A percentile compares a stretch with the other conserved stretches of the same genome.
phyloP scores from a whole-genome alignment of 2,888 invertebrate genomes.

The Chelonus formosanus region DNA sequence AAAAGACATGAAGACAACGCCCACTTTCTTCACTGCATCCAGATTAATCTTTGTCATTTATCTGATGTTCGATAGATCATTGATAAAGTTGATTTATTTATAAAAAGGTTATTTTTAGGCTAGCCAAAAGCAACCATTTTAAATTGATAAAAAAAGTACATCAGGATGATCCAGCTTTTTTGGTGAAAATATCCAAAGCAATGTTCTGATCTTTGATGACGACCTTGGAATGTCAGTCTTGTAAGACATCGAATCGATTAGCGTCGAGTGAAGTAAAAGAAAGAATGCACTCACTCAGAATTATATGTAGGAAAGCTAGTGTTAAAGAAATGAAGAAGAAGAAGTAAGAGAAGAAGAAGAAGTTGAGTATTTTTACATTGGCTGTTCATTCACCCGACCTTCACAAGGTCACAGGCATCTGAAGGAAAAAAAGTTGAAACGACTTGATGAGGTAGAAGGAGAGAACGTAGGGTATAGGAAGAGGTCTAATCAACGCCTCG shows the following conservation, averaged over 20 bases:
- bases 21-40: slow-evolving; percentile 18
- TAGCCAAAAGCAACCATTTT: not conserved
- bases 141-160: not conserved
- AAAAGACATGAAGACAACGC: slow-evolving; percentile 26
- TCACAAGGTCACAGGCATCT: slow-evolving; percentile 61
- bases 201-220: slow-evolving; percentile 22
- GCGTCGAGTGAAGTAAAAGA: slow-evolving; percentile 32
- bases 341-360: slow-evolving; percentile 3
- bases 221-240: slow-evolving; percentile 40
- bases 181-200: not conserved
- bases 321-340: slow-evolving; percentile 22
- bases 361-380: slow-evolving; percentile 16
- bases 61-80: not conserved
- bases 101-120: not conserved
- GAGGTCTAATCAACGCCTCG: slow-evolving; percentile 64
- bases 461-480: slow-evolving; percentile 41
- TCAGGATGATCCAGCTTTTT: too few species aligned
- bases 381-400: slow-evolving; percentile 65
- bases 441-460: slow-evolving; percentile 43
- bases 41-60: not conserved
- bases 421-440: slow-evolving; percentile 48
- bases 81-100: not conserved
- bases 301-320: slow-evolving; percentile 17
- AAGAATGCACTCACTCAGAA: slow-evolving; percentile 10
- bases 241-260: slow-evolving; percentile 42